Evolutionary conservation across 2,888 invertebrate genomes (phyloP).

Genomic region (Cerceris rybyensis): DNA sequence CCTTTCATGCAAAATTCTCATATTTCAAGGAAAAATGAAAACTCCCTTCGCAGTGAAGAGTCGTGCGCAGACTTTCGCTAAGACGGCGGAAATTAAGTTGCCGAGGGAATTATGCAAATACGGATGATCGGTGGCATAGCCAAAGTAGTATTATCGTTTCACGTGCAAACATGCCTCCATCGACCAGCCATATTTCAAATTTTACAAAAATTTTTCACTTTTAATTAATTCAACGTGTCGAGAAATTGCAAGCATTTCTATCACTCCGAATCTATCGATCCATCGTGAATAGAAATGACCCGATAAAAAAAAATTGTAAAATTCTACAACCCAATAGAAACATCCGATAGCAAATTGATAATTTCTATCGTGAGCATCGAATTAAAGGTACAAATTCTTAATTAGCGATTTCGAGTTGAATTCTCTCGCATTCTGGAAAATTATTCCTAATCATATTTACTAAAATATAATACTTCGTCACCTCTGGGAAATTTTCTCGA

Average conservation of each 20-base stretch:
- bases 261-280: constrained; percentile 36
- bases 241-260: background rate
- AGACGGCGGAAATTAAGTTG: constrained; percentile 62
- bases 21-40: background rate
- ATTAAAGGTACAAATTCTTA: too few relatives aligned
- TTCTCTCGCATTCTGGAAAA: too few relatives aligned
- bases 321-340: too few relatives aligned
- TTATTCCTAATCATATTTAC: too few relatives aligned
- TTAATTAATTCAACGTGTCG: constrained; percentile 50
- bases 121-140: constrained; percentile 55
- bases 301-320: too few relatives aligned
- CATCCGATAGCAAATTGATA: too few relatives aligned
- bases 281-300: constrained; percentile 35
- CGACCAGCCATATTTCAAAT: constrained; percentile 60
- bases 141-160: constrained; percentile 62
- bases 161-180: constrained; percentile 38
- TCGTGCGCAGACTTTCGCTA: constrained; percentile 11
- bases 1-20: background rate
- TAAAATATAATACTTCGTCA: too few relatives aligned
- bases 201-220: constrained; percentile 54
- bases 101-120: constrained; percentile 64
- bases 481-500: too few relatives aligned
- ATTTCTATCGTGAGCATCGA: too few relatives aligned
- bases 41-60: constrained; percentile 1
- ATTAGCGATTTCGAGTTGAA: too few relatives aligned